Conservation (phyloP, 1,140 invertebrate genomes). For the fruit fly (Drosophila melanogaster) region DNA sequence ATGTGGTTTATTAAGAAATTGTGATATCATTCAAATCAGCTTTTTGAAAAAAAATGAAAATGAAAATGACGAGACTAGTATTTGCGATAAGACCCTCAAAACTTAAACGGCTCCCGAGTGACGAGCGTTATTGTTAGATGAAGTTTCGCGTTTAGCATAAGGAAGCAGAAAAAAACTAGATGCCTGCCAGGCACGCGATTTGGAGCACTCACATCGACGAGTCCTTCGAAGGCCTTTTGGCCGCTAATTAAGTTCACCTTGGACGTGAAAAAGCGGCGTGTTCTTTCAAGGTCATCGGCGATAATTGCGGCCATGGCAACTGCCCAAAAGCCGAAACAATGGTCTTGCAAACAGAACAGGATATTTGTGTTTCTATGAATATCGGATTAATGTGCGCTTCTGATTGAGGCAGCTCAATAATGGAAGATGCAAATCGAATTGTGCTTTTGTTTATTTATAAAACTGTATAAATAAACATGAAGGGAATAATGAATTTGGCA, state of each 20-base stretch:
- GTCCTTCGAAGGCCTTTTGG: constrained; percentile 46
- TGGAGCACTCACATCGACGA: constrained; percentile 18
- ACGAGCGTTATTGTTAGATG: constrained; percentile 23
- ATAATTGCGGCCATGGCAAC: constrained; percentile 54
- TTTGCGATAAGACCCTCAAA: constrained; percentile 10
- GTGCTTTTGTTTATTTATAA: background rate
- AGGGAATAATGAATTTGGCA: background rate
- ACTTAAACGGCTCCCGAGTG: constrained; percentile 10
- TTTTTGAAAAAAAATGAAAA: too few species aligned
- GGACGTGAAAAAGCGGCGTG: constrained; percentile 45
- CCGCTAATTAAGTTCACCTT: constrained; percentile 73
- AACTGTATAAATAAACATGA: constrained; percentile 3
- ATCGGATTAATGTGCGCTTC: constrained; percentile 11
- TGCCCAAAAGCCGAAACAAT: constrained; percentile 37
- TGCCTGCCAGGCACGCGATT: constrained; percentile 62
- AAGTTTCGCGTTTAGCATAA: constrained; percentile 27
- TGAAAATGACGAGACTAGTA: background rate
- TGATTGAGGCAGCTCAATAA: constrained; percentile 14
- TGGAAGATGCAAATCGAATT: background rate
- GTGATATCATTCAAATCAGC: too few species aligned
- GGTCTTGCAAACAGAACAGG: constrained; percentile 15
- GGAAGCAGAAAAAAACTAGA: constrained; percentile 29
- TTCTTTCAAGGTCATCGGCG: constrained; percentile 68
- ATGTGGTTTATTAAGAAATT: too few species aligned
- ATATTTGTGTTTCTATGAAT: constrained; percentile 6